Evolutionary conservation across 2,888 invertebrate genomes (phyloP).

Genomic region (Tachina lurida): DNA sequence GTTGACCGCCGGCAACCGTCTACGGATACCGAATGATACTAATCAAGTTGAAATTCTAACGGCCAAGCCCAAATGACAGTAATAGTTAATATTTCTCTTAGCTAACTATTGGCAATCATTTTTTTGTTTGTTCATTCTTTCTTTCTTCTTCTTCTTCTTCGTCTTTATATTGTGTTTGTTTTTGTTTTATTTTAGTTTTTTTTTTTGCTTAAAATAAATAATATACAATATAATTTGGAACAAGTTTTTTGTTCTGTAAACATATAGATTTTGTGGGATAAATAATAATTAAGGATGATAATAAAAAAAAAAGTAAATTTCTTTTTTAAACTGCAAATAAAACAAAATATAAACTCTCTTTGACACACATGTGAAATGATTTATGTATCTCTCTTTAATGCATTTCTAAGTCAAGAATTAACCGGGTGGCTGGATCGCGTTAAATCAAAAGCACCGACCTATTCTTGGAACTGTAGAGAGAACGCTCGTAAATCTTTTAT

Average conservation of each 20-base stretch:
- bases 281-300: conserved; percentile 28
- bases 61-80: conserved; percentile 51
- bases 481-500: not conserved
- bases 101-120: conserved; percentile 28
- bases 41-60: conserved; percentile 49
- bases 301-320: conserved; percentile 5
- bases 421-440: not conserved
- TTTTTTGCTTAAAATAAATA: conserved; percentile 33
- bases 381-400: conserved; percentile 4
- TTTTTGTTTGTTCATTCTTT: conserved; percentile 21
- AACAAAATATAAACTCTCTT: conserved; percentile 30
- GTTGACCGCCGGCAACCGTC: conserved; percentile 59
- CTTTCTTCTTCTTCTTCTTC: conserved; percentile 25
- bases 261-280: not conserved
- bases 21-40: conserved; percentile 54
- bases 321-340: conserved; percentile 2
- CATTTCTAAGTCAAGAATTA: not conserved
- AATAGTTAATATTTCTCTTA: conserved; percentile 40
- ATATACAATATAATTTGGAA: conserved; percentile 60
- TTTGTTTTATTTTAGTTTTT: not conserved
- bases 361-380: not conserved
- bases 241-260: conserved; percentile 68
- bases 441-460: conserved; percentile 36
- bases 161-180: too few species aligned
- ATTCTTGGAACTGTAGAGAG: conserved; percentile 22